Conservation (phyloP, 2,113 vertebrate species). For the Conger conger region DNA sequence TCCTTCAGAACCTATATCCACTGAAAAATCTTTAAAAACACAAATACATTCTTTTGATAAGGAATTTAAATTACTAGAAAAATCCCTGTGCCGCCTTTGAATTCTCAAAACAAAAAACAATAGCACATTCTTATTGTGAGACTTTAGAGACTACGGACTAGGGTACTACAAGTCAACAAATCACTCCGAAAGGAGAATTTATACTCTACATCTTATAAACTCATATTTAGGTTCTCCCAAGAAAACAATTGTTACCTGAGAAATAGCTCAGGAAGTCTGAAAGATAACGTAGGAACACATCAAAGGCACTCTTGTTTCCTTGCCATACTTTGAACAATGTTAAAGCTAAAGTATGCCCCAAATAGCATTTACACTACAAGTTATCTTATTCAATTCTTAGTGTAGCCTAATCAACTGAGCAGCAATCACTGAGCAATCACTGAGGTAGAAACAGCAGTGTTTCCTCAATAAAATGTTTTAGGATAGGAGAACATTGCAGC, state of each 20-base stretch:
- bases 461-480: too few relatives aligned
- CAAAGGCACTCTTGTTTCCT: background rate
- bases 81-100: background rate
- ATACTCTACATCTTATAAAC: constrained; percentile 28
- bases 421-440: too few relatives aligned
- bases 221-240: constrained; percentile 44
- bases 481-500: too few relatives aligned
- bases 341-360: background rate
- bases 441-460: too few relatives aligned
- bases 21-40: too few relatives aligned
- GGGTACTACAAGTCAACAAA: background rate
- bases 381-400: too few relatives aligned
- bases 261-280: constrained; percentile 38
- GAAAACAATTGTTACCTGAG: constrained; percentile 47
- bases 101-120: background rate
- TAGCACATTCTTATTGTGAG: background rate
- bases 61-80: background rate
- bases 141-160: too few relatives aligned
- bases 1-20: too few relatives aligned
- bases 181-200: constrained; percentile 30
- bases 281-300: constrained; percentile 42
- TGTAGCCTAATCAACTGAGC: too few relatives aligned
- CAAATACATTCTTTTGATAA: too few relatives aligned
- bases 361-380: too few relatives aligned
- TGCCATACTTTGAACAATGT: background rate